phyloP scores from a whole-genome alignment of 2,888 invertebrate genomes.

The Matsumyia berberina region DNA sequence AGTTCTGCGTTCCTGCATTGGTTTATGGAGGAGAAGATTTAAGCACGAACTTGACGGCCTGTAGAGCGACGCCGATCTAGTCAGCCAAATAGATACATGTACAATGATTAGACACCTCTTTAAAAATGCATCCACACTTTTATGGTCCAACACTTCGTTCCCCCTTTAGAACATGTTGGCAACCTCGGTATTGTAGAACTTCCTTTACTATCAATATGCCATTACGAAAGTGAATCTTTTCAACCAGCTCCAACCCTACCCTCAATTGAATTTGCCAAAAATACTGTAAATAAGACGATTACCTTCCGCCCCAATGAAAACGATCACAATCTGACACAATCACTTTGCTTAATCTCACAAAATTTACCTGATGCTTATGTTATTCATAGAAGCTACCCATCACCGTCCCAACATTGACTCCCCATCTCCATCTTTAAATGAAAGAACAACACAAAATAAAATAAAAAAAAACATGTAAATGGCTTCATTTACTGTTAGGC shows the following conservation, averaged over 20 bases:
- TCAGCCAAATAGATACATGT: no score
- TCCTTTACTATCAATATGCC: not conserved
- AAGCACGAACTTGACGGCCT: no score
- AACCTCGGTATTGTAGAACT: not conserved
- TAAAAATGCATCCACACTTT: no score
- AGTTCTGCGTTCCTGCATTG: no score
- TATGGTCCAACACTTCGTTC: no score
- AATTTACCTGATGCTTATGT: slow-evolving; percentile 59
- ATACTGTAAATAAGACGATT: not conserved
- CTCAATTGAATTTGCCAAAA: slow-evolving; percentile 5
- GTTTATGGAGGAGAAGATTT: no score
- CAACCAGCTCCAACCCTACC: not conserved
- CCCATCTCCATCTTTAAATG: slow-evolving; percentile 31
- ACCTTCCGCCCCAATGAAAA: slow-evolving; percentile 3
- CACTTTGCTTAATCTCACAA: slow-evolving; percentile 54
- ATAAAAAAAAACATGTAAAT: slow-evolving; percentile 66
- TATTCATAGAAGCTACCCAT: not conserved
- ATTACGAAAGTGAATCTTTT: not conserved
- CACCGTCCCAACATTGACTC: not conserved
- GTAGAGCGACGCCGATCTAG: no score
- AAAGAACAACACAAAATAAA: slow-evolving; percentile 49
- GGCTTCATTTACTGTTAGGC: slow-evolving; percentile 67
- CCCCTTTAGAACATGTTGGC: not conserved
- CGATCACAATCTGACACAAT: slow-evolving; percentile 60
- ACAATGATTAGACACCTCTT: no score